Percentiles rank a stretch among this genome's conserved stretches.
Conservation (phyloP, 2,888 invertebrate species). For the Cephonodes hylas region DNA sequence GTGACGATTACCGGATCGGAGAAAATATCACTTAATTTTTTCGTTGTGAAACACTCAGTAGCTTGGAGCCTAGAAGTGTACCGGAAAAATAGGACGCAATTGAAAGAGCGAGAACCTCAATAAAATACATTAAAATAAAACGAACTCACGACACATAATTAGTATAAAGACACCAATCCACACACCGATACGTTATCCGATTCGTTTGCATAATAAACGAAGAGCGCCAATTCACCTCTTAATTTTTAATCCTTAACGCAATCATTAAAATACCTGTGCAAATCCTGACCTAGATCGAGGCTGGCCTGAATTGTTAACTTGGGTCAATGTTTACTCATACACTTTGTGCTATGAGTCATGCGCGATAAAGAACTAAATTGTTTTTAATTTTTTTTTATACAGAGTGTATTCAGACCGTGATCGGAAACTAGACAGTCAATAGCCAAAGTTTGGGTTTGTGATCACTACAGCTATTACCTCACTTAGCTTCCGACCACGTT, state of each 20-base stretch:
- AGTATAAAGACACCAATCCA: not conserved
- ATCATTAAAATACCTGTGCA: constrained; percentile 3
- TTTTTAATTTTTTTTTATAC: too few relatives aligned
- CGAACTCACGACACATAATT: not conserved
- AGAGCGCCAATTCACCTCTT: not conserved
- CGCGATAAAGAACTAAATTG: not conserved
- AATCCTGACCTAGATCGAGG: not conserved
- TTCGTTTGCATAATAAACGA: constrained; percentile 1
- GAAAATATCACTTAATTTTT: too few relatives aligned
- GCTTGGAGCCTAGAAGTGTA: too few relatives aligned
- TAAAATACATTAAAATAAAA: not conserved
- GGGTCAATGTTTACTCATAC: not conserved
- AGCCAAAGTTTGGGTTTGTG: too few relatives aligned
- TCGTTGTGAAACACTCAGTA: too few relatives aligned
- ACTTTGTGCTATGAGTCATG: not conserved
- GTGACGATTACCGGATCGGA: too few relatives aligned
- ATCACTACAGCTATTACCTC: too few relatives aligned
- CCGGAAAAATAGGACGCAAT: too few relatives aligned
- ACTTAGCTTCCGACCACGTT: too few relatives aligned
- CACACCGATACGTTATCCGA: not conserved
- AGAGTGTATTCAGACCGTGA: too few relatives aligned
- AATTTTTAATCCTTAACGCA: not conserved
- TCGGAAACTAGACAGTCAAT: too few relatives aligned
- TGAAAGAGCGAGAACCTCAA: too few relatives aligned
- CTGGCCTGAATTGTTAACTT: not conserved